phyloP scores from a whole-genome alignment of 2,113 vertebrate genomes.

The Megatriorchis doriae region DNA sequence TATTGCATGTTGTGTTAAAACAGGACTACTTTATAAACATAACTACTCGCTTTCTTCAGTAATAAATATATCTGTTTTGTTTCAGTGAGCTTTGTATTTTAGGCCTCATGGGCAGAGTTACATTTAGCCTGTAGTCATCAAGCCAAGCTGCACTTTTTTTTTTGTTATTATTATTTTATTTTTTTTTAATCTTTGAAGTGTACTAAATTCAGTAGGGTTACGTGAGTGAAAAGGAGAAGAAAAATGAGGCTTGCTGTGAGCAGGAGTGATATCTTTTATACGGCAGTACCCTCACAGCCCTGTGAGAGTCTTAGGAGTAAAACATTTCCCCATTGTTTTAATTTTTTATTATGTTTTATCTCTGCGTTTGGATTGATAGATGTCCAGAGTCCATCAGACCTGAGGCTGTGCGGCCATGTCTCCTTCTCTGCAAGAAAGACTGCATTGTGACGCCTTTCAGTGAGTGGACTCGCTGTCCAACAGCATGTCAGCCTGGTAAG shows the following conservation, averaged over 20 bases:
- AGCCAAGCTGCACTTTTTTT: background rate
- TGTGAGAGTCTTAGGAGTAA: background rate
- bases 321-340: background rate
- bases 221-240: background rate
- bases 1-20: background rate
- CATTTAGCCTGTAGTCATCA: background rate
- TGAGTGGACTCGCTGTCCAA: conserved; percentile 90
- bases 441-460: conserved; percentile 92
- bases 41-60: background rate
- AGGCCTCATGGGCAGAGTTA: background rate
- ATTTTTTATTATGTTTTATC: background rate
- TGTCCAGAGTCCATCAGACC: conserved; percentile 88
- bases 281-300: background rate
- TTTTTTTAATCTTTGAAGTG: background rate
- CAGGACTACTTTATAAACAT: background rate
- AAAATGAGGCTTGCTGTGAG: background rate
- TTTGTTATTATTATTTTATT: background rate
- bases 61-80: background rate
- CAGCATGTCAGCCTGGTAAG: conserved; percentile 83
- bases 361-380: conserved; percentile 57
- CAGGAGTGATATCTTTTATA: background rate
- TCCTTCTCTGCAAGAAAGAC: conserved; percentile 87
- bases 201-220: background rate
- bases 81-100: background rate
- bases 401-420: conserved; percentile 76